phyloP scores from a whole-genome alignment of 2,888 invertebrate species.

The Rhamnusium bicolor region DNA sequence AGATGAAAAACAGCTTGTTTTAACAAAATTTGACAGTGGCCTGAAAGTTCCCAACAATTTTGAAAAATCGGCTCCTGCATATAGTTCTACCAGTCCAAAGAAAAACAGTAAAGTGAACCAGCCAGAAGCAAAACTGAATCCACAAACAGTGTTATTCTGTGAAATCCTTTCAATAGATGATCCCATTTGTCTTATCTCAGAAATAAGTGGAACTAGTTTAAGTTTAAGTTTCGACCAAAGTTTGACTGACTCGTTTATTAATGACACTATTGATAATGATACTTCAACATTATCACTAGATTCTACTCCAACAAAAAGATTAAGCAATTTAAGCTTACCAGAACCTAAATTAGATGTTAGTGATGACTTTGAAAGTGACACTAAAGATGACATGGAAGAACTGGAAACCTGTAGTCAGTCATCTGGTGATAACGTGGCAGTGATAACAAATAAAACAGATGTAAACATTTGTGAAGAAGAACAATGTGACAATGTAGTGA shows the following conservation, averaged over 20 bases:
- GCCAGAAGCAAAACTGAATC: constrained; percentile 75
- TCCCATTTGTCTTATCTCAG: constrained; percentile 73
- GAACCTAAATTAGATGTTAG: constrained; percentile 56
- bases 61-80: constrained; percentile 80
- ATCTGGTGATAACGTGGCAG: constrained; percentile 4
- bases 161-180: constrained; percentile 84
- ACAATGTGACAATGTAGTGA: not conserved
- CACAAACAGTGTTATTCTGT: constrained; percentile 81
- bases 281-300: constrained; percentile 33
- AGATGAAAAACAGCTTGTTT: constrained; percentile 80
- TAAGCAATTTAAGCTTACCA: constrained; percentile 56
- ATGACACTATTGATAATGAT: constrained; percentile 40
- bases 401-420: constrained; percentile 10
- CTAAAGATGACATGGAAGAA: constrained; percentile 17
- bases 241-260: constrained; percentile 45
- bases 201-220: constrained; percentile 47
- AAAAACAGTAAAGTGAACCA: constrained; percentile 40
- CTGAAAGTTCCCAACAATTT: constrained; percentile 87
- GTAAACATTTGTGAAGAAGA: constrained; percentile 16
- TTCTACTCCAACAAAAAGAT: constrained; percentile 39
- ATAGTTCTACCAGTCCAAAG: constrained; percentile 69
- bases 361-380: constrained; percentile 26
- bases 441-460: constrained; percentile 9
- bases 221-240: constrained; percentile 49
- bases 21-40: constrained; percentile 77